Base-by-base conservation (phyloP, 2,888 invertebrate genomes). In the Chaetogeoica ovagalla region DNA sequence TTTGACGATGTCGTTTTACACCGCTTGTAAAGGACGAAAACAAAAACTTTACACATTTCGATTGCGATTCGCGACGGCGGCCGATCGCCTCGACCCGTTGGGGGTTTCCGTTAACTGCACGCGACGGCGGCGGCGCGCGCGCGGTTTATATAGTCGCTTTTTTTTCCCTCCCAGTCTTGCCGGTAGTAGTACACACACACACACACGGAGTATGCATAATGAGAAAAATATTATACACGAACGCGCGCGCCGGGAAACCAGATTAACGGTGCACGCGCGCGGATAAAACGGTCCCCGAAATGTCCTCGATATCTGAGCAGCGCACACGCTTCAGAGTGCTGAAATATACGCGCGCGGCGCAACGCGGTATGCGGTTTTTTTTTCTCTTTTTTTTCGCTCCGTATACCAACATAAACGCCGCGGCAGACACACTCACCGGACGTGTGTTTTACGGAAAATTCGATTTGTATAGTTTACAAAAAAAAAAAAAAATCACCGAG, bases 181-280 rank as follows among this genome's bases (percentile, higher is more conserved):
- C 63, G 70, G 71, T 70, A 77, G 70, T 71, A 5, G 57, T 79
- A 70, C 70, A 69, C 30, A 68, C 57, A 30, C 57, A 71, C 13
- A 65, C 30, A 9, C 57, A 60, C 55, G 55, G 55, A 39, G 57
- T 66, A 59, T 75, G 75, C 75, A 75, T 75, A 66, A 75, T 68
- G 75, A 68, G 75, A 76, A 57, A 43, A n/a, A 66, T 62, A 48
- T 9, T 48, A 48, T 13, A 4, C 30, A 4, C 30, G 30, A 1
- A 4, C 30, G 30, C 11, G 23, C 19, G 63, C 21, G 70, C 23
- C 21, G n/a, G n/a, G 7, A 65, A 71, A 79, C 63, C 70, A 79
- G 79, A 79, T 79, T 71, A 79, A 79, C 79, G 79, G 79, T 79
- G 79, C 63, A 79, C n/a, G 52, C 30, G 52, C 30, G 60, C 15